A percentile compares a stretch with the other conserved stretches of the same genome.
Evolutionary conservation across 2,113 vertebrate species (phyloP).

Genomic region (Pampusana beccarii): DNA sequence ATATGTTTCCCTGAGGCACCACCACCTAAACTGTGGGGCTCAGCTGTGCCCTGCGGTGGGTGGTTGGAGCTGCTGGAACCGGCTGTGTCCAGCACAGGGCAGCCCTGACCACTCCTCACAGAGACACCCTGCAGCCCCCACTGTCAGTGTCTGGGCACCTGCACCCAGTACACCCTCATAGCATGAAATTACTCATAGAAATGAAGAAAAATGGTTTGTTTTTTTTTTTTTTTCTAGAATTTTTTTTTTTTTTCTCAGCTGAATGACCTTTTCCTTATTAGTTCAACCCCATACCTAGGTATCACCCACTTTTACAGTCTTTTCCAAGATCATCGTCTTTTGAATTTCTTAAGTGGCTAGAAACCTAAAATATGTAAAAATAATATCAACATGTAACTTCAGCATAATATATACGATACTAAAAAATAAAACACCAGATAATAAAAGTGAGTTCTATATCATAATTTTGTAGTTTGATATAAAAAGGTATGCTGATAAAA

Average conservation of each 20-base stretch:
- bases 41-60: no score
- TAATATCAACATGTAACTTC: not conserved
- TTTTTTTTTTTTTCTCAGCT: not conserved
- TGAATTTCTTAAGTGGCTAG: not conserved
- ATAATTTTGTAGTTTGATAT: not conserved
- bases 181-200: not conserved
- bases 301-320: not conserved
- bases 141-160: not conserved
- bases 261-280: not conserved
- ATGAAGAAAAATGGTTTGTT: not conserved
- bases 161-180: fast-evolving
- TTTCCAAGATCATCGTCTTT: not conserved
- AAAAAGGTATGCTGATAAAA: not conserved
- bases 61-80: no score
- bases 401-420: not conserved
- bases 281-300: not conserved
- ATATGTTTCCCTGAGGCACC: fast-evolving
- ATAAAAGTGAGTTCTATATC: not conserved
- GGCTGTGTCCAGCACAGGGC: no score
- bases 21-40: fast-evolving
- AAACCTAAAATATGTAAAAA: not conserved
- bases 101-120: no score
- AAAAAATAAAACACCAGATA: not conserved
- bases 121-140: no score
- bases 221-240: not conserved